These are phyloP conservation scores for Rhizomys pruinosus DNA, from an alignment of 2,113 vertebrate genomes.

Conservation along the genomic window DNA sequence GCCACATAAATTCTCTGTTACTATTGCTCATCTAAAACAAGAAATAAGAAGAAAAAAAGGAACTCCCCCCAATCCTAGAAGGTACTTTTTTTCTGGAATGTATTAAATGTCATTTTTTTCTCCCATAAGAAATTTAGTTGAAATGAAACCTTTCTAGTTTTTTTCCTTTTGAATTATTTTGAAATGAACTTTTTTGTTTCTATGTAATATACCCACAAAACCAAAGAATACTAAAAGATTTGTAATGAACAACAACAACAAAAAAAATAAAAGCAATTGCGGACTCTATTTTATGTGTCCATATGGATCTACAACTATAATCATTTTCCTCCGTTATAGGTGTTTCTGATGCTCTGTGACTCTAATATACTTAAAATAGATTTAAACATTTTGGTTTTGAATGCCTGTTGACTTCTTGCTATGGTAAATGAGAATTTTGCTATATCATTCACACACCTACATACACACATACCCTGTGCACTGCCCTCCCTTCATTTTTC, in stretches of 20 bases:
- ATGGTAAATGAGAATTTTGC: not conserved
- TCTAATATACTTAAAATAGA: not conserved
- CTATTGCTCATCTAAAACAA: not conserved
- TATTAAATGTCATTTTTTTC: not conserved
- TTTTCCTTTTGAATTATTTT: not conserved
- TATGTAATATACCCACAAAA: not conserved
- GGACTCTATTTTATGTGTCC: not conserved
- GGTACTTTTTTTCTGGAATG: not conserved
- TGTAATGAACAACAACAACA: conserved; percentile 11
- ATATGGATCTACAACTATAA: not conserved
- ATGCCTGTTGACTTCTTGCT: conserved; percentile 18
- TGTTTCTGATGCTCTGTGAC: not conserved
- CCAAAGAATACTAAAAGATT: not conserved
- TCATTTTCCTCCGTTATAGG: not conserved
- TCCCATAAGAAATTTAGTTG: not conserved
- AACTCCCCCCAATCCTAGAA: not conserved
- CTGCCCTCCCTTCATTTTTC: not conserved
- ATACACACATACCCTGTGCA: not conserved
- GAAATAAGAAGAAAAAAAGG: not conserved
- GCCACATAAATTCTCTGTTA: not conserved
- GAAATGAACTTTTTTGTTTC: conserved; percentile 23
- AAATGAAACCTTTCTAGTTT: not conserved
- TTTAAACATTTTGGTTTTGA: not conserved
- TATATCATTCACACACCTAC: not conserved
- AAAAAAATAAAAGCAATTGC: not conserved